Evolutionary conservation across 2,797 vertebrate genomes (phyloP).

Genomic region (Sebastes vulpes): DNA sequence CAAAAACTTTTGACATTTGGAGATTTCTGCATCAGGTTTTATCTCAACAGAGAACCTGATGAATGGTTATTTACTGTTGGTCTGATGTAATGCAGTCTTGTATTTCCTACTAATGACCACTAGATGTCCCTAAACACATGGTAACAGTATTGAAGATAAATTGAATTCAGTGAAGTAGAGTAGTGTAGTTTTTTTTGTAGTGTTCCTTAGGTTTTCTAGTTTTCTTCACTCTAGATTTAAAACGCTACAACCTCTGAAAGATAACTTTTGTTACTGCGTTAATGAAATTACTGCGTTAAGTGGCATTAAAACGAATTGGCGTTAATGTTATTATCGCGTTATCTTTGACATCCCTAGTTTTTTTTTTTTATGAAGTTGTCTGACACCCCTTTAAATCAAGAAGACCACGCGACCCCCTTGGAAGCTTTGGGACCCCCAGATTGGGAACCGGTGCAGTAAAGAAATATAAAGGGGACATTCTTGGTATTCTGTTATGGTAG

Average conservation of each 20-base stretch:
- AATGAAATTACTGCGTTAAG: too few relatives aligned
- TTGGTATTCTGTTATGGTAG: not conserved
- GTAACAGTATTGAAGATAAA: not conserved
- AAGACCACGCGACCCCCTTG: not conserved
- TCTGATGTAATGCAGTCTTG: not conserved
- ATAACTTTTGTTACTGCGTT: too few relatives aligned
- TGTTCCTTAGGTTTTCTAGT: not conserved
- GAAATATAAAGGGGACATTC: not conserved
- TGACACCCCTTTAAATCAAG: not conserved
- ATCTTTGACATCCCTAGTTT: too few relatives aligned
- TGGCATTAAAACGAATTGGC: too few relatives aligned
- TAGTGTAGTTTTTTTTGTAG: not conserved
- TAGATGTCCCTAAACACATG: slow-evolving; percentile 40
- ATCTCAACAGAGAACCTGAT: not conserved
- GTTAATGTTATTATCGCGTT: too few relatives aligned
- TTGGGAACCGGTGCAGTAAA: not conserved
- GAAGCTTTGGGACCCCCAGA: not conserved
- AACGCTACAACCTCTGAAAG: too few relatives aligned
- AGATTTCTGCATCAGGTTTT: too few relatives aligned
- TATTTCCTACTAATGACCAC: slow-evolving; percentile 19
- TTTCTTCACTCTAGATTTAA: not conserved
- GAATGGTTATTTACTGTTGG: not conserved
- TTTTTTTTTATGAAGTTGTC: too few relatives aligned
- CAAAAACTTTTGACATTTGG: too few relatives aligned
- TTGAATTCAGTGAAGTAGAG: not conserved